A percentile compares a stretch with the other conserved stretches of the same genome.
Evolutionary conservation across 2,888 invertebrate genomes (phyloP).

Genomic region (Agrilus mali): DNA sequence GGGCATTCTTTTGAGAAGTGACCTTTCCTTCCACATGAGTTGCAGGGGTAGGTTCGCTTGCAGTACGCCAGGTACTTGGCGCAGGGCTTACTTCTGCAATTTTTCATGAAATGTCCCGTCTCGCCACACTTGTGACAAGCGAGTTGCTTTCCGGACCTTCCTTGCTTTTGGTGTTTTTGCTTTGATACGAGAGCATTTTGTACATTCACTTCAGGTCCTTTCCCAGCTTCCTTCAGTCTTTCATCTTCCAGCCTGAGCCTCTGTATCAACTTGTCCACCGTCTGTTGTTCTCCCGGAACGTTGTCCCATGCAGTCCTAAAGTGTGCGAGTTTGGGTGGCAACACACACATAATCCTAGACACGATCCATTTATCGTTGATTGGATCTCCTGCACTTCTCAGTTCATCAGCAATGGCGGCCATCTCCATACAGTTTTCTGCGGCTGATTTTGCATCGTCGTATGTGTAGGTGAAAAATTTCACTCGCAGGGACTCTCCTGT

Average conservation of each 20-base stretch:
- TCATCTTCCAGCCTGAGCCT: conserved; percentile 2
- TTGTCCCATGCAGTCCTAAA: conserved; percentile 5
- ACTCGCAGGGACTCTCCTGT: no score
- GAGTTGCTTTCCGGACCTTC: no score
- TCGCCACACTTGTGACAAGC: no score
- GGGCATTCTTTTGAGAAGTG: conserved; percentile 8
- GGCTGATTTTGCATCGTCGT: no score
- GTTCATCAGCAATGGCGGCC: conserved; percentile 7
- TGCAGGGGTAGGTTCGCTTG: conserved; percentile 6
- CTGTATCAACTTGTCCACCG: conserved; percentile 2
- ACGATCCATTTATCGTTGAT: conserved; percentile 2
- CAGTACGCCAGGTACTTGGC: no score
- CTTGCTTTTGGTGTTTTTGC: no score
- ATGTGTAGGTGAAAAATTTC: no score
- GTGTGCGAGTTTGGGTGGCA: no score
- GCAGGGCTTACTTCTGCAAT: no score
- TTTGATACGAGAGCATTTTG: conserved; percentile 3
- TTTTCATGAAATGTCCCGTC: no score
- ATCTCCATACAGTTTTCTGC: conserved; percentile 15
- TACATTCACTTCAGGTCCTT: conserved; percentile 1
- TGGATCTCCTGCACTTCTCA: not conserved
- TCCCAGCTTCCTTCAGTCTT: conserved; percentile 1
- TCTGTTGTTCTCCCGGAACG: conserved; percentile 2
- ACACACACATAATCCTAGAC: no score
- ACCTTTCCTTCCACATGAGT: conserved; percentile 4